phyloP scores from a whole-genome alignment of 2,888 invertebrate genomes.

The Campoplex nolae region DNA sequence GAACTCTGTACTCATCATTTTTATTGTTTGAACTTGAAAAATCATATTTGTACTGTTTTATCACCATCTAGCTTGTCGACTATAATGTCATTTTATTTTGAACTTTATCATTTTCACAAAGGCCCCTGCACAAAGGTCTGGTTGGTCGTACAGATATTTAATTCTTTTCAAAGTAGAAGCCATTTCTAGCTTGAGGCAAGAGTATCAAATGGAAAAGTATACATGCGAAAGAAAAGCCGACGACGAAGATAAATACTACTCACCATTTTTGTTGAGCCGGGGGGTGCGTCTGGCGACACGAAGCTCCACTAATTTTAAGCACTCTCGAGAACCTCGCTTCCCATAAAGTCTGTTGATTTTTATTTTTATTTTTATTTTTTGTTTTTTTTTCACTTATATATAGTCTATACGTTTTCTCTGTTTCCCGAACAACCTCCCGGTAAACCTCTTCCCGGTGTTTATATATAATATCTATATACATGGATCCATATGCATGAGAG shows the following conservation, averaged over 20 bases:
- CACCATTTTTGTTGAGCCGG: constrained; percentile 33
- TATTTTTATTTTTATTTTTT: constrained; percentile 7
- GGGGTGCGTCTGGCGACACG: constrained; percentile 41
- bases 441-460: constrained; percentile 31
- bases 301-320: constrained; percentile 63
- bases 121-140: too few species aligned
- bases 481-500: constrained; percentile 11
- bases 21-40: background rate
- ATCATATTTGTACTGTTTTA: background rate
- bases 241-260: constrained; percentile 35
- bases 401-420: constrained; percentile 23
- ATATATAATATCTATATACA: constrained; percentile 4
- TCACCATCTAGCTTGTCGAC: too few species aligned
- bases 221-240: constrained; percentile 34
- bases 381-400: background rate
- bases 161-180: background rate
- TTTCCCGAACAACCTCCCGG: constrained; percentile 27
- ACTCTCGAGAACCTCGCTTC: constrained; percentile 34
- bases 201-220: constrained; percentile 19
- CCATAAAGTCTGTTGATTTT: constrained; percentile 25
- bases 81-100: too few species aligned
- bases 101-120: too few species aligned
- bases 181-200: background rate
- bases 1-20: background rate
- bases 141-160: too few species aligned